Base-by-base conservation (phyloP, 2,797 vertebrate genomes). In the Antrozous pallidus region DNA sequence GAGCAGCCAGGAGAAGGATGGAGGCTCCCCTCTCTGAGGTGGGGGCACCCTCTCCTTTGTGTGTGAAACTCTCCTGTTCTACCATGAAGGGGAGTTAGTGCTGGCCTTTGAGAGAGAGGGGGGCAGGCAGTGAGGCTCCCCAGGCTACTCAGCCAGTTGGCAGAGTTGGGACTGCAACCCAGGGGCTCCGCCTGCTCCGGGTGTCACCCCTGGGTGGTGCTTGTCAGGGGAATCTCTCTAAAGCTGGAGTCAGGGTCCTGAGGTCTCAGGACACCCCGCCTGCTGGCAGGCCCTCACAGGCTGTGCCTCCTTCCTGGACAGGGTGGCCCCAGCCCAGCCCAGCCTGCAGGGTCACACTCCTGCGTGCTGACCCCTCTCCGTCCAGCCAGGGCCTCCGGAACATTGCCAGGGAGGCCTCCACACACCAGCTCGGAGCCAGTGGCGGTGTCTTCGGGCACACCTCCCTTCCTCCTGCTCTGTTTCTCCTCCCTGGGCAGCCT, bases 331-430 rank as follows among this genome's bases (percentile, higher is more conserved):
- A 0, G 16, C 10, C 20, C 4, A 0, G 17, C 8, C 20, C 22
- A 16, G 54, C 38, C 58, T 1, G 42, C 10, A 0, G 1, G 17
- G 26, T 26, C 0, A 1, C 3, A 9, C 6, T 24, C 22, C 5
- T 10, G 9, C 4, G 0, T 10, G n/a, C 9, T 1, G 12, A 45
- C 9, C 20, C n/a, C 36, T 16, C 20, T 20, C n/a, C 1, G 6
- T 38, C 33, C 31, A 10, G 58, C 28, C 36, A 6, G 13, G 26
- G 38, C 28, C 1, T 14, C 58, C 3, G 47, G n/a, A 13, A 36
- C 47, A 0, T 85, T 13, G 77, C 40, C 40, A 22, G 56, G 22
- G n/a, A 20, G 40, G 38, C 61, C 49, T 78, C 26, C 63, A 14
- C 45, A 1, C 2, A 1, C 17, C 51, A 51, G 17, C 71, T 31